phyloP scores from a whole-genome alignment of 2,113 vertebrate genomes.

The Marcusenius ussheri region DNA sequence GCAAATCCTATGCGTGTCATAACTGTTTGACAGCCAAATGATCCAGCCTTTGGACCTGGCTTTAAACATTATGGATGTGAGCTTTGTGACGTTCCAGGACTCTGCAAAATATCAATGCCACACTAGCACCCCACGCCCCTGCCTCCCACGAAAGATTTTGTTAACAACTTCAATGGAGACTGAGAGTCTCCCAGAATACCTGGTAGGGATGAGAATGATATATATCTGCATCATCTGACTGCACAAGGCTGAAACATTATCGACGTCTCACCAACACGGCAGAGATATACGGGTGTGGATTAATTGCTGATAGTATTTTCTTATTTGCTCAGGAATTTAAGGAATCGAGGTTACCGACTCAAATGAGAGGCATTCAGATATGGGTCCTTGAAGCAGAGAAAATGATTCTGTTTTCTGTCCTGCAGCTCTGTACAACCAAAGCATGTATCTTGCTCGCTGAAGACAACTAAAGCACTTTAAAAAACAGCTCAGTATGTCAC shows the following conservation, averaged over 20 bases:
- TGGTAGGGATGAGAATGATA: not conserved
- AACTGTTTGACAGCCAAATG: not conserved
- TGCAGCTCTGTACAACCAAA: not conserved
- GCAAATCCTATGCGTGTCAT: not conserved
- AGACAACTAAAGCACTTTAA: not conserved
- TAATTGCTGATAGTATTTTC: not conserved
- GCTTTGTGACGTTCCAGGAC: not conserved
- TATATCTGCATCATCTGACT: not conserved
- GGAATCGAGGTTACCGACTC: not conserved
- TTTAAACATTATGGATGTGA: not conserved
- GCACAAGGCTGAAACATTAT: not conserved
- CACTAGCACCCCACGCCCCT: not conserved
- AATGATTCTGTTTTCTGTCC: not conserved
- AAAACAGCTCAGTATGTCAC: not conserved
- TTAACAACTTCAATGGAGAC: not conserved
- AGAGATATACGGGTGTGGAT: not conserved
- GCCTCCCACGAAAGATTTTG: not conserved
- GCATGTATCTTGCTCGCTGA: not conserved
- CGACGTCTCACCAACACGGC: not conserved
- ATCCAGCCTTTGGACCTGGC: not conserved
- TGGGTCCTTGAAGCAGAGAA: not conserved
- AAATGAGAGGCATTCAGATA: not conserved
- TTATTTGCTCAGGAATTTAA: not conserved
- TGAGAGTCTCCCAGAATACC: not conserved
- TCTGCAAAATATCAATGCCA: not conserved